Base-by-base conservation (phyloP, 2,888 invertebrate species). In the Mythimna albipuncta region DNA sequence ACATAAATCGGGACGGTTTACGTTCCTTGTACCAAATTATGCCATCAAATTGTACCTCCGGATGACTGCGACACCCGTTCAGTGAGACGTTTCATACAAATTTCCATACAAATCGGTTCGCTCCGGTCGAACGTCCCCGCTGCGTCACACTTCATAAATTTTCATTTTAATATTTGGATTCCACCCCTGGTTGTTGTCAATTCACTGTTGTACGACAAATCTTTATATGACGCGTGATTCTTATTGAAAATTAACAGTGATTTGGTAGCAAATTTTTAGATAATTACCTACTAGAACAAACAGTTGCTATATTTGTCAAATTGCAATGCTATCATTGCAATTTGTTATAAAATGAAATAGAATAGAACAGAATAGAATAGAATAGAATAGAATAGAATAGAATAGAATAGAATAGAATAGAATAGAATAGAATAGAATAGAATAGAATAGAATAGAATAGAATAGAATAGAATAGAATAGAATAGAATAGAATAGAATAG, bases 51-150 rank as follows among this genome's bases (percentile, higher is more conserved):
- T 92, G 89, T 91, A 94, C 93, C 93, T 93, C 90, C 89, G 90
- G 90, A 90, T 90, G 88, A 85, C 89, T 84, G 68, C 64, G 77
- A 80, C 91, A 89, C 89, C 90, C 90, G 90, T 88, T 87, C 89
- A 91, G 88, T 89, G 93, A 92, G 93, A 91, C 90, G 87, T 91
- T 90, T 89, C 86, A 88, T 89, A 61, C 90, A 90, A 90, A 96
- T 95, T 95, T 95, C 94, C 96, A 96, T 96, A 95, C 94, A 95
- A 96, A 96, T 95, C 95, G 94, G 83, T 95, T 94, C 89, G 94
- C 92, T 91, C 93, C 94, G 94, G 92, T 88, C 89, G 75, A 55
- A 71, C 72, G 64, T 72, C 81, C 85, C 81, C 81, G 83, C 83
- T 89, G 62, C 50, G 93, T 94, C 93, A 93, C 94, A 94, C 92